Conservation (phyloP, 1,140 invertebrate species). For the Meloidogyne exigua region DNA sequence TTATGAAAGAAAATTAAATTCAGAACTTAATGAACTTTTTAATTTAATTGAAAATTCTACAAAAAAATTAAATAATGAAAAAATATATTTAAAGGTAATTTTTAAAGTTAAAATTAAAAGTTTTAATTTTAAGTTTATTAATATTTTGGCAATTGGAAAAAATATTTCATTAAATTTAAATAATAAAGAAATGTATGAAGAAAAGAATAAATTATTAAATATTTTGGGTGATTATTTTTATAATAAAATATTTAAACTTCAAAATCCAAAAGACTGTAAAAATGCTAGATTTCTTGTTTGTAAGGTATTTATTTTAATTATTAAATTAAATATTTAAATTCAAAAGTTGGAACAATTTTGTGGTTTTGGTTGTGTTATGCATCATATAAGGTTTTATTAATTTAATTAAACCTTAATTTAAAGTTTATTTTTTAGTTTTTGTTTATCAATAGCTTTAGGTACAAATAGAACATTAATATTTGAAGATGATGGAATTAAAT, state of each 20-base stretch:
- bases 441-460: slow-evolving; percentile 2
- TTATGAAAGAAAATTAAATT: background rate
- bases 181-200: background rate
- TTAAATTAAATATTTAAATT: background rate
- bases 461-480: slow-evolving; percentile 6
- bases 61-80: background rate
- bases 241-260: slow-evolving; percentile 5
- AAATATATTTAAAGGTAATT: background rate
- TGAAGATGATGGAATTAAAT: background rate
- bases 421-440: background rate
- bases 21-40: background rate
- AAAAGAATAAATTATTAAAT: background rate
- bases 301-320: background rate
- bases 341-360: background rate
- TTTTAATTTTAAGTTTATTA: background rate
- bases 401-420: background rate
- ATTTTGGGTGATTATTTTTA: background rate
- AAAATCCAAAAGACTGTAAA: background rate
- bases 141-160: background rate
- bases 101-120: background rate
- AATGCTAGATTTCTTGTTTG: slow-evolving; percentile 6
- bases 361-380: slow-evolving; percentile 4
- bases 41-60: background rate
- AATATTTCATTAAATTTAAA: background rate
- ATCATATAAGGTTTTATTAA: background rate